Conservation (phyloP, 2,113 vertebrate genomes). For the Procavia capensis region DNA sequence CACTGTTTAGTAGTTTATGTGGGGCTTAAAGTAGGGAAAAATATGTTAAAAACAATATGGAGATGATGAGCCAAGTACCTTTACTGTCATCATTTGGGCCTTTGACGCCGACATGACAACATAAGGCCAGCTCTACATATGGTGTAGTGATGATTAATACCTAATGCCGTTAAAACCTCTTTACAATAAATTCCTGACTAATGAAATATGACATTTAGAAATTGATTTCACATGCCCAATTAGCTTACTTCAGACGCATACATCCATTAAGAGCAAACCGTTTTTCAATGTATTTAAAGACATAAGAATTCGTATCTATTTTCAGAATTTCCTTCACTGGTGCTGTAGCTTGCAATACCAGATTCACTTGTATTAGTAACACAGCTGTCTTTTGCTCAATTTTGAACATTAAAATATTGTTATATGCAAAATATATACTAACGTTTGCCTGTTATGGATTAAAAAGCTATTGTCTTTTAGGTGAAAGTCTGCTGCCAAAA, state of each 20-base stretch:
- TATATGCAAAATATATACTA: conserved; percentile 68
- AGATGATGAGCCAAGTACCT: not conserved
- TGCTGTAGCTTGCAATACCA: conserved; percentile 47
- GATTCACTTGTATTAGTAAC: conserved; percentile 50
- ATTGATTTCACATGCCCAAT: conserved; percentile 44
- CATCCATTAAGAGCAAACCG: conserved; percentile 2
- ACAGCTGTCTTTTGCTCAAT: conserved; percentile 44
- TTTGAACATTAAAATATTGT: conserved; percentile 61
- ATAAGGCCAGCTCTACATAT: not conserved
- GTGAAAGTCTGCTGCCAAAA: too few species aligned
- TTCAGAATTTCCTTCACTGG: conserved; percentile 46
- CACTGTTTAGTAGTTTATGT: not conserved
- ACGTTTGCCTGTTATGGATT: conserved; percentile 18
- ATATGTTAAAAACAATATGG: not conserved
- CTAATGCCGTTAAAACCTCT: not conserved
- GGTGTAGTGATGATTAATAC: not conserved
- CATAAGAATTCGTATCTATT: conserved; percentile 24
- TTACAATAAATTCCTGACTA: conserved; percentile 3
- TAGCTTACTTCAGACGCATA: not conserved
- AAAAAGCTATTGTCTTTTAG: too few species aligned
- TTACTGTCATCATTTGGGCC: not conserved
- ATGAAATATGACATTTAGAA: conserved; percentile 46
- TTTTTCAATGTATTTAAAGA: conserved; percentile 38
- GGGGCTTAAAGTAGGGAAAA: not conserved
- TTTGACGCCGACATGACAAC: not conserved